phyloP scores from a whole-genome alignment of 2,797 vertebrate species.

The Tadarida brasiliensis region DNA sequence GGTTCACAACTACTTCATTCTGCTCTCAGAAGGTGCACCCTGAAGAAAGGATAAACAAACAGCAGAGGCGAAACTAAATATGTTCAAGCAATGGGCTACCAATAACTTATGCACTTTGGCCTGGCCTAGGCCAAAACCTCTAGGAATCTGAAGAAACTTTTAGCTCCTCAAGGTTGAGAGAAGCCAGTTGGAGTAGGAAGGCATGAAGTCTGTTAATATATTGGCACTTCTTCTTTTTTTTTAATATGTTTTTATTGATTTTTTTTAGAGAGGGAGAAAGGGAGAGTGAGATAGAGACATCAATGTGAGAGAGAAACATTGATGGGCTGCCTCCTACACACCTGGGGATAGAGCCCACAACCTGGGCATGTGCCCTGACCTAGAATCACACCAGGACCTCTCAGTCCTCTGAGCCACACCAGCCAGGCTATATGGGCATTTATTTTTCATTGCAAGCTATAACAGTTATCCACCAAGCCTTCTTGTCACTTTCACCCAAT shows the following conservation, averaged over 20 bases:
- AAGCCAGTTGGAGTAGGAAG: neutral
- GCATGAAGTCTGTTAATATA: neutral
- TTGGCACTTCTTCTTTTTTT: neutral
- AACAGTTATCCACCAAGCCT: neutral
- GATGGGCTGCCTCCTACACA: too few relatives aligned
- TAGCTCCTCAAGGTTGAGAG: neutral
- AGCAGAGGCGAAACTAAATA: neutral
- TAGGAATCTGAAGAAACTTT: neutral
- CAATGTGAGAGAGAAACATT: too few relatives aligned
- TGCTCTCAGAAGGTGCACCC: neutral
- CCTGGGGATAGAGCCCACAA: too few relatives aligned
- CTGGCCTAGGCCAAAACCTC: neutral
- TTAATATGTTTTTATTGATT: too few relatives aligned
- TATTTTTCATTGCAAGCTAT: neutral
- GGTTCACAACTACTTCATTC: neutral
- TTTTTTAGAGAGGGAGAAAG: too few relatives aligned
- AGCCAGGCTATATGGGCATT: neutral
- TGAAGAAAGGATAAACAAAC: neutral
- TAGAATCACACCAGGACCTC: too few relatives aligned
- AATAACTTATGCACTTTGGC: neutral
- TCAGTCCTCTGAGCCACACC: too few relatives aligned
- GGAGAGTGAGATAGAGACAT: too few relatives aligned
- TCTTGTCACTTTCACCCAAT: conserved; percentile 9
- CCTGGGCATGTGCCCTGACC: too few relatives aligned
- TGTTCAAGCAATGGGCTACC: neutral